Conservation (phyloP, 1,140 invertebrate genomes). For the Euborellia annulipes region DNA sequence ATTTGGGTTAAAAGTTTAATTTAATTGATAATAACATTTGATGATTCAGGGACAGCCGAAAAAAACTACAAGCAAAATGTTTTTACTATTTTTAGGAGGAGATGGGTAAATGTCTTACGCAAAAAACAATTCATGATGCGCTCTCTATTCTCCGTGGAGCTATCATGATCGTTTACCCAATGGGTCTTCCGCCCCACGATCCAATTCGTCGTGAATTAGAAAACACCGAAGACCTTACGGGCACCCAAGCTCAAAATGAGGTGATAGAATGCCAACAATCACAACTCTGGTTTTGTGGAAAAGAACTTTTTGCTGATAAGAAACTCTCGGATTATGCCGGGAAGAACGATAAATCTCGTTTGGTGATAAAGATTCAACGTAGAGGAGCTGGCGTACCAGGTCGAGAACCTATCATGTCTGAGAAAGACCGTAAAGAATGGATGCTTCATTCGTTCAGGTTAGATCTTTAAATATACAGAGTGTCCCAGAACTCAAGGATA, state of each 20-base stretch:
- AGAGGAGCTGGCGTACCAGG: constrained; percentile 64
- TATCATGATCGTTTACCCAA: constrained; percentile 84
- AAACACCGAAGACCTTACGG: constrained; percentile 71
- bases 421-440: constrained; percentile 70
- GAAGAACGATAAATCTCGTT: constrained; percentile 78
- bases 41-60: too few relatives aligned
- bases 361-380: constrained; percentile 41
- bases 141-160: constrained; percentile 70
- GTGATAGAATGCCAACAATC: constrained; percentile 36
- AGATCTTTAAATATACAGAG: too few relatives aligned
- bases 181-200: constrained; percentile 83
- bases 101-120: constrained; percentile 46
- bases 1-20: too few relatives aligned
- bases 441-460: constrained; percentile 68
- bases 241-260: constrained; percentile 55
- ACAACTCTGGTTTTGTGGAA: constrained; percentile 82
- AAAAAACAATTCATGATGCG: constrained; percentile 50
- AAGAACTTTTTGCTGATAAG: constrained; percentile 57
- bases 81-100: constrained; percentile 16
- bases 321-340: constrained; percentile 58
- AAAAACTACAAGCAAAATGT: too few relatives aligned
- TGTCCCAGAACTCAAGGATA: too few relatives aligned
- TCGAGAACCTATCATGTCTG: constrained; percentile 71
- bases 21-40: too few relatives aligned
- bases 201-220: constrained; percentile 75